Evolutionary conservation across 2,888 invertebrate genomes (phyloP).

Genomic region (Lasioglossum pauxillum): DNA sequence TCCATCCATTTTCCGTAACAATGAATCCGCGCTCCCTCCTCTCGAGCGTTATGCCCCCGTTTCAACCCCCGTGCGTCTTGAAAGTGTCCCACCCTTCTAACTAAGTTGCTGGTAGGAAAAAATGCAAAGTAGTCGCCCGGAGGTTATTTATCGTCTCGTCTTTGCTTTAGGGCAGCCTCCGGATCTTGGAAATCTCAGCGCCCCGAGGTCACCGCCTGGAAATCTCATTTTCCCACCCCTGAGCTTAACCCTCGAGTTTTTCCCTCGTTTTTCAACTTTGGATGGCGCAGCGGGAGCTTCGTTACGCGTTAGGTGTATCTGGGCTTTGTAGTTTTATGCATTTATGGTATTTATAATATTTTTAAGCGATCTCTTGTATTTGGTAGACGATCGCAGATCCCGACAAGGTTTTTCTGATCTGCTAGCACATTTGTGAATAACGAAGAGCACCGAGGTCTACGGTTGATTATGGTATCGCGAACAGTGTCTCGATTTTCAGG

Average conservation of each 20-base stretch:
- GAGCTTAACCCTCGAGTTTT: background rate
- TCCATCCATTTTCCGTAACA: constrained; percentile 73
- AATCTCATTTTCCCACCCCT: background rate
- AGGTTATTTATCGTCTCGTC: constrained; percentile 73
- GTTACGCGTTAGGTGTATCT: background rate
- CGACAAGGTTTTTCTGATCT: background rate
- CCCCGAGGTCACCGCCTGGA: background rate
- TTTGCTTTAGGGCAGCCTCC: constrained; percentile 4
- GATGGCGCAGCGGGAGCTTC: background rate
- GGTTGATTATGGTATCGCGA: background rate
- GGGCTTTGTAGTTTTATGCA: background rate
- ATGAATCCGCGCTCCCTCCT: constrained; percentile 66
- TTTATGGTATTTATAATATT: background rate
- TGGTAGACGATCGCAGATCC: background rate
- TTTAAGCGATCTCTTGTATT: background rate
- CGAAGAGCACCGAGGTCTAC: background rate
- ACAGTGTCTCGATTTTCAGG: background rate
- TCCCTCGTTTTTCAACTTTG: background rate
- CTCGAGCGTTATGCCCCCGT: background rate
- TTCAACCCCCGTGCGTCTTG: background rate
- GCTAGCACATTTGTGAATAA: too few species aligned
- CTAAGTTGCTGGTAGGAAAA: constrained; percentile 56
- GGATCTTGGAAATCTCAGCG: constrained; percentile 26
- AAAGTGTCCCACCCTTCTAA: constrained; percentile 26
- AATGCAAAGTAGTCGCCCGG: constrained; percentile 71